phyloP scores from a whole-genome alignment of 2,113 vertebrate species.

The Benitochromis conjunctus region DNA sequence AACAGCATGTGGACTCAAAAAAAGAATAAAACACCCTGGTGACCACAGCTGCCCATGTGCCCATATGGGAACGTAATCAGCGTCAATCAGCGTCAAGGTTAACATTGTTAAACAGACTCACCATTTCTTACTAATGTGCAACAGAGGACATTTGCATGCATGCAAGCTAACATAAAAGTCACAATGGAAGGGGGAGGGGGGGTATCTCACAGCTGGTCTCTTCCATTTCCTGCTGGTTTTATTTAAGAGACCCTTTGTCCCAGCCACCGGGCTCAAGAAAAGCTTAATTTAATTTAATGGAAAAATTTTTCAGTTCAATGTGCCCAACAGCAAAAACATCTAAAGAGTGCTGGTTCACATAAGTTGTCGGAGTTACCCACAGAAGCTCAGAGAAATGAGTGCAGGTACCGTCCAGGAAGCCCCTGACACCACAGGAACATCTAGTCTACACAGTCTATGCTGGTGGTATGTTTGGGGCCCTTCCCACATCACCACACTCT shows the following conservation, averaged over 20 bases:
- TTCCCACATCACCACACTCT: neutral
- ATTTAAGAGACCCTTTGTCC: neutral
- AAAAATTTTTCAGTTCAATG: neutral
- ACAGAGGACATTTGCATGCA: neutral
- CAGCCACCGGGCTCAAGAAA: neutral
- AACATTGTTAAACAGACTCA: neutral
- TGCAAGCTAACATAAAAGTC: neutral
- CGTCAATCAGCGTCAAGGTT: neutral
- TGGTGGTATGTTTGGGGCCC: neutral
- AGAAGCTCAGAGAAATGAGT: neutral
- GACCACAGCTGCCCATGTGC: neutral
- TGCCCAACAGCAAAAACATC: neutral
- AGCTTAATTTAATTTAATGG: neutral
- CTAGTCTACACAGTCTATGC: neutral
- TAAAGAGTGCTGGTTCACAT: neutral
- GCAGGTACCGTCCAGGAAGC: neutral
- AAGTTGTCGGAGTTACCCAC: neutral
- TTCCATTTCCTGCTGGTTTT: neutral
- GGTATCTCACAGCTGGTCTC: neutral
- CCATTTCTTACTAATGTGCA: accelerated
- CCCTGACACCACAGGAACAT: neutral
- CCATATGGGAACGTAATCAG: neutral
- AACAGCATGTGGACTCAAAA: neutral
- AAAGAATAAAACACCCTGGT: neutral
- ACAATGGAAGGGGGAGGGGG: neutral